Conservation (phyloP, 2,113 vertebrate species). For the Ciconia stormi region DNA sequence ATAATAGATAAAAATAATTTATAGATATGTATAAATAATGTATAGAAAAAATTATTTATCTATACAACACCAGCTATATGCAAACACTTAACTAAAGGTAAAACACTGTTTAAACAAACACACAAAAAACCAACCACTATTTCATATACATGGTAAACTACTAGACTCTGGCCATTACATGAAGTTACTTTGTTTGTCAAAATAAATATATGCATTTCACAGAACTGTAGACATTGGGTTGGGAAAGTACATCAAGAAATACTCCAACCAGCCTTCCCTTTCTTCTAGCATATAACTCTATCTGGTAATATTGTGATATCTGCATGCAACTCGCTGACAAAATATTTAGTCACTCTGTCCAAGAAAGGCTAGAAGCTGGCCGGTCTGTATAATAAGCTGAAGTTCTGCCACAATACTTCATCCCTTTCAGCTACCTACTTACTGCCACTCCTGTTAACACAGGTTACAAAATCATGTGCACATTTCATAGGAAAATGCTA, state of each 20-base stretch:
- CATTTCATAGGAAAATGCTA: background rate
- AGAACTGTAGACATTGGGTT: background rate
- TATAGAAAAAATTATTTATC: background rate
- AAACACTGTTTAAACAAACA: background rate
- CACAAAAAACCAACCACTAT: accelerated
- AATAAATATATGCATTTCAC: background rate
- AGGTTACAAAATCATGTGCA: background rate
- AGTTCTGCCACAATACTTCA: background rate
- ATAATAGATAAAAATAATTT: too few relatives aligned
- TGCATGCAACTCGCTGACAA: background rate
- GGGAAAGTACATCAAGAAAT: background rate
- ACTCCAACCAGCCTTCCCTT: background rate
- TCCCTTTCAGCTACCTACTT: background rate
- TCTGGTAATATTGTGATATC: accelerated
- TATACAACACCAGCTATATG: background rate
- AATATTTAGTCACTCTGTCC: background rate
- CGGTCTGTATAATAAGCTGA: background rate
- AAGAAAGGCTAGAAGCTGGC: background rate
- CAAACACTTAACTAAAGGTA: background rate
- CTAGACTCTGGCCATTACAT: background rate
- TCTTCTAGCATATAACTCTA: background rate
- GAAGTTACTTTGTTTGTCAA: background rate
- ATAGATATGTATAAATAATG: too few relatives aligned
- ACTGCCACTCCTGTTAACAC: background rate
- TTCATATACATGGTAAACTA: background rate